phyloP scores from a whole-genome alignment of 2,888 invertebrate species.

The Acronicta psi region DNA sequence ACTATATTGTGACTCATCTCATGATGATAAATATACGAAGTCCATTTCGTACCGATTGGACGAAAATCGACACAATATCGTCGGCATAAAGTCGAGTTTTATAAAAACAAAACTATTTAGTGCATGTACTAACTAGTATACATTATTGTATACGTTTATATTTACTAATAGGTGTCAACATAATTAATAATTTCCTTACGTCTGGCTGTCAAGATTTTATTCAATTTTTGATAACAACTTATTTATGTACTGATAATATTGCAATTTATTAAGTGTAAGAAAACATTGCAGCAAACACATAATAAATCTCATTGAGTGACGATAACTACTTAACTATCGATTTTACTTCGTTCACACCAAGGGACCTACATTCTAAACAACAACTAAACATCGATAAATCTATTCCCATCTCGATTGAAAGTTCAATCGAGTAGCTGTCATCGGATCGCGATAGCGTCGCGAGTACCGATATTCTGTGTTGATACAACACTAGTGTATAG shows the following conservation, averaged over 20 bases:
- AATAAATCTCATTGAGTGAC: slow-evolving; percentile 5
- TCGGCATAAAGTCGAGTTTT: no score
- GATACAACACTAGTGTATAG: slow-evolving; percentile 58
- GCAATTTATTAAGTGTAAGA: slow-evolving; percentile 19
- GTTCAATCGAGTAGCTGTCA: slow-evolving; percentile 61
- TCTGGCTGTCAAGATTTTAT: neutral
- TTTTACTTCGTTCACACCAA: slow-evolving; percentile 27
- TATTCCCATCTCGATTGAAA: slow-evolving; percentile 59
- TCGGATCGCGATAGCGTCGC: slow-evolving; percentile 61
- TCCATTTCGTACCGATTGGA: no score
- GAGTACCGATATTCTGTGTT: slow-evolving; percentile 63
- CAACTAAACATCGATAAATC: slow-evolving; percentile 50
- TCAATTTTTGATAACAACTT: neutral
- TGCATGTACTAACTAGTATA: no score
- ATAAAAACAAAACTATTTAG: no score
- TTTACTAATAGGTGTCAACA: neutral
- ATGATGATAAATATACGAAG: no score
- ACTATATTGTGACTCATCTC: no score
- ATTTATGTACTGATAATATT: neutral
- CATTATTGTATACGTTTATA: neutral
- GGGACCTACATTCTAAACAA: slow-evolving; percentile 45
- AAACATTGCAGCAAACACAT: slow-evolving; percentile 11
- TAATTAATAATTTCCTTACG: neutral
- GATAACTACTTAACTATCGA: slow-evolving; percentile 18
- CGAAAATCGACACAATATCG: no score